phyloP scores from a whole-genome alignment of 64 coral and sea anemone genomes.

The Pocillopora verrucosa region DNA sequence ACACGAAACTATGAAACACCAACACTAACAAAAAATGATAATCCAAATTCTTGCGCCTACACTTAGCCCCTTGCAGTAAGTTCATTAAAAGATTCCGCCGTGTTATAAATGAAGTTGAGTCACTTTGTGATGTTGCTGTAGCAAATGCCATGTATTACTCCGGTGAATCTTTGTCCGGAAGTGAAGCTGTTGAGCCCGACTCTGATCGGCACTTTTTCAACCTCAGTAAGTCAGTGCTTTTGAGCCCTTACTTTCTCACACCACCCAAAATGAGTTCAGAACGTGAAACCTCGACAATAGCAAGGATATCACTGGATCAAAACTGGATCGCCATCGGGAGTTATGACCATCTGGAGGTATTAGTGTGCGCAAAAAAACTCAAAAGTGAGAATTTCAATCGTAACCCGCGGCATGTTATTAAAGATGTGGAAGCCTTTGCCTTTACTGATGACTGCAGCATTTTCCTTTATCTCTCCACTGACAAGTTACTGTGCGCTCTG shows the following conservation, averaged over 20 bases:
- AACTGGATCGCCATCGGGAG: not conserved
- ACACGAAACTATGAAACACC: no score
- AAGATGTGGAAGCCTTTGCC: not conserved
- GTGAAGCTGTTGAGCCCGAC: no score
- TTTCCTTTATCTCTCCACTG: not conserved
- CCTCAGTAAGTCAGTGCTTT: not conserved
- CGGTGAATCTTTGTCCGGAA: no score
- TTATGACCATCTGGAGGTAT: not conserved
- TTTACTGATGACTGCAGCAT: not conserved
- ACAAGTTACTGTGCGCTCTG: not conserved
- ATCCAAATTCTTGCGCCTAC: no score
- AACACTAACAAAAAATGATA: no score
- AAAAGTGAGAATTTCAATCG: not conserved
- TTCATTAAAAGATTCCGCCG: not conserved
- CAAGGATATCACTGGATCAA: not conserved
- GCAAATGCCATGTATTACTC: not conserved
- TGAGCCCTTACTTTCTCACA: not conserved
- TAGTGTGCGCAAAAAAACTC: not conserved
- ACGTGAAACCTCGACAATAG: no score
- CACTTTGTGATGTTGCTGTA: constrained; percentile 16
- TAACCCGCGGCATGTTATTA: not conserved
- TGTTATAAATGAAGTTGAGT: not conserved
- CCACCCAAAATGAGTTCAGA: not conserved
- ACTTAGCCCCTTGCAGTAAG: not conserved
- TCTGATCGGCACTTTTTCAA: not conserved